Evolutionary conservation across 2,113 vertebrate genomes (phyloP), one percentile per base, ranked within the genome.

Genomic region (Mobula birostris): DNA sequence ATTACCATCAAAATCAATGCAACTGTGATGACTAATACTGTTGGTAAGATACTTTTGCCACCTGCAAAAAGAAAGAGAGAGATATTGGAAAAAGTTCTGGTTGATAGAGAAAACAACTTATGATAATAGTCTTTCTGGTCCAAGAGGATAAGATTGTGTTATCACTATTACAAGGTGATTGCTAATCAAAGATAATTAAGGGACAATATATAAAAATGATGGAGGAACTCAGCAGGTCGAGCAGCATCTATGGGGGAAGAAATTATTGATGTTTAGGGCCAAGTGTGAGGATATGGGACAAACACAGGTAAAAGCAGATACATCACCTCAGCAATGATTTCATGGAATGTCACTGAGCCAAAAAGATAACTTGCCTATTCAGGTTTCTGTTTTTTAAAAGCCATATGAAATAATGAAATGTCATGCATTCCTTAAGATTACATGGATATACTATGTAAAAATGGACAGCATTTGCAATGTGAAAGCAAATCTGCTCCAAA

Each of bases 11-110:
- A 95, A 90, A 96, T 95, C 27, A 98, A 95, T 90, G 97, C 97
- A 80, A 97, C 97, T 95, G 97, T 95, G 94, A 97, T 96, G 94
- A 98, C 97, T 95, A 98, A 95, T 40, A 95, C 95, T 0, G 97
- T 96, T 94, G 97, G 95, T 94, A 97, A 94, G 5, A 95, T 92
- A 36, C 95, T 82, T 85, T 95, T 97, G 97, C 48, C 29, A 94
- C 14, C 94, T 68, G 94, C 88, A 94, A 87, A 74, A 48, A 72
- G 77, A 94, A 27, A 19, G 78, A 21, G 94, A 1, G 85, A 96
- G 48, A 90, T 32, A 66, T 90, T 66, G 11, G 66, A 74, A 2
- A 90, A 66, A 15, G n/a, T 0, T 66, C n/a, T 66, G 27, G 85
- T n/a, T 29, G 1, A 68, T 4, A 24, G 17, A 74, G 15, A 32